Evolutionary conservation across 1,140 invertebrate genomes (phyloP).

Genomic region (roundworm (Caenorhabditis elegans)): DNA sequence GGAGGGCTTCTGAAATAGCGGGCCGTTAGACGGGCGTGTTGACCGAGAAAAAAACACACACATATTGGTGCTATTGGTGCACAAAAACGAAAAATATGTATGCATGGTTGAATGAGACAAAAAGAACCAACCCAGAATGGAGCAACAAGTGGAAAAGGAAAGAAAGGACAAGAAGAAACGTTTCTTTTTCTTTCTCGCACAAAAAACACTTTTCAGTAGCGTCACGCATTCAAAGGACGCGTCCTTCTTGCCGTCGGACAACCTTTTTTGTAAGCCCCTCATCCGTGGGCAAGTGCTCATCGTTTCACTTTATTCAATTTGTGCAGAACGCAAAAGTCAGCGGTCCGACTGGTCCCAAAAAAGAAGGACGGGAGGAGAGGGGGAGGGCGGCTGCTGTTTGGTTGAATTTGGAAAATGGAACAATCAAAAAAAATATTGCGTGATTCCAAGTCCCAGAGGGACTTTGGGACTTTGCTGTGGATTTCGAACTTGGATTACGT

Average conservation of each 20-base stretch:
- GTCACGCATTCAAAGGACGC: conserved; percentile 21
- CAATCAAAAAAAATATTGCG: not conserved
- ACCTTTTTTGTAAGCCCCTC: not conserved
- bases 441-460: not conserved
- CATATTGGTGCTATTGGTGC: not conserved
- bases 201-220: conserved; percentile 24
- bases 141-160: not conserved
- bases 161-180: conserved; percentile 2
- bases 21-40: not conserved
- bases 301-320: conserved; percentile 16
- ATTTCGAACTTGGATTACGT: not conserved
- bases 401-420: not conserved
- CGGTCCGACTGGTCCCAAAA: not conserved
- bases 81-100: conserved; percentile 24
- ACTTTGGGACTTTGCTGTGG: not conserved
- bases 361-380: not conserved
- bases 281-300: not conserved
- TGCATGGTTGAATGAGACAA: conserved; percentile 20
- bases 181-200: conserved; percentile 23
- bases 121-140: conserved; percentile 17
- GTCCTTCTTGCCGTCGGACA: not conserved
- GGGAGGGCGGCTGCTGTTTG: too few relatives aligned
- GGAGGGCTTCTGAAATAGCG: conserved; percentile 3
- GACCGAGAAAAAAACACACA: not conserved
- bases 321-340: not conserved